These are phyloP conservation scores for Xerus rutilus DNA, from an alignment of 2,797 vertebrate genomes.

Conservation along the genomic window DNA sequence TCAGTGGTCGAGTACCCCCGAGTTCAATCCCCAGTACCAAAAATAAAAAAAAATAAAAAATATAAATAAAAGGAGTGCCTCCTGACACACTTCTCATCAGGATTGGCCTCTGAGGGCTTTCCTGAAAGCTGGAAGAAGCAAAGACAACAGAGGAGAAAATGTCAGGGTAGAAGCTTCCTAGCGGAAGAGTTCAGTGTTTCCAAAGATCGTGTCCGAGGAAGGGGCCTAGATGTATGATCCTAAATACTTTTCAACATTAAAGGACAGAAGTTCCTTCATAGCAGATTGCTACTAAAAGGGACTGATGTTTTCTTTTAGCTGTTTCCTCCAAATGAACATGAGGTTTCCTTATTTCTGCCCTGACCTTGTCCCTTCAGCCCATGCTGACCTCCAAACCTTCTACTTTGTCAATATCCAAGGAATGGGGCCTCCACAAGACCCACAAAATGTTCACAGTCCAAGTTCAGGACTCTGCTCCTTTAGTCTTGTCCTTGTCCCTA, in stretches of 20 bases:
- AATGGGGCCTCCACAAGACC: not conserved
- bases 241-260: not conserved
- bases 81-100: not conserved
- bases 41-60: too few species aligned
- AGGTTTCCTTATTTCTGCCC: not conserved
- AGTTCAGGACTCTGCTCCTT: not conserved
- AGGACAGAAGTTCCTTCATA: not conserved
- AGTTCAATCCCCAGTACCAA: too few species aligned
- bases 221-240: not conserved
- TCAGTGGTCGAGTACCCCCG: too few species aligned
- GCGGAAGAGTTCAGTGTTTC: constrained; percentile 6
- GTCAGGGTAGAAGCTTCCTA: not conserved
- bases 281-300: not conserved
- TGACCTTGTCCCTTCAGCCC: not conserved
- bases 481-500: not conserved
- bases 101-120: not conserved
- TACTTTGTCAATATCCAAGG: not conserved
- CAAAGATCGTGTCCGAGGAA: not conserved
- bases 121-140: not conserved
- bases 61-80: not conserved
- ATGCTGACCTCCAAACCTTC: not conserved
- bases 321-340: not conserved
- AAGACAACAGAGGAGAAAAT: not conserved
- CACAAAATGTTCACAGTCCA: too few species aligned
- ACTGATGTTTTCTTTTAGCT: not conserved